A percentile compares a stretch with the other conserved stretches of the same genome.
Evolutionary conservation across 2,113 vertebrate genomes (phyloP).

Genomic region (Eubucco bourcierii): DNA sequence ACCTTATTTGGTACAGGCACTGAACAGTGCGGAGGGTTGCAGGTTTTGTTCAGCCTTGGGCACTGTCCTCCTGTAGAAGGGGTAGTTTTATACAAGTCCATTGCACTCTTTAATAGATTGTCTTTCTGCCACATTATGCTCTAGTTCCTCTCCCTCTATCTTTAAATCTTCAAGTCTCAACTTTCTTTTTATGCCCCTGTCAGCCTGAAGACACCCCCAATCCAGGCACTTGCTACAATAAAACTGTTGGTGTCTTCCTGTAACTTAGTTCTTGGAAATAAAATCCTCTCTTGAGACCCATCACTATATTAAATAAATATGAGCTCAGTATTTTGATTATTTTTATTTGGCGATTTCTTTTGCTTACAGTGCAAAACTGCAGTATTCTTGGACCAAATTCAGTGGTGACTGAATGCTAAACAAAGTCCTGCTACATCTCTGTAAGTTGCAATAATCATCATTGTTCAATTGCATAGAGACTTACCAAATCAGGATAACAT

Average conservation of each 20-base stretch:
- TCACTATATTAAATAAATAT: conserved; percentile 5
- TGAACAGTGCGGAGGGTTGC: background rate
- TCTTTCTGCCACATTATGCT: background rate
- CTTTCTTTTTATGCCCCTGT: conserved; percentile 8
- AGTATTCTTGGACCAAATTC: background rate
- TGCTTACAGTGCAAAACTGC: background rate
- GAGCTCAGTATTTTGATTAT: background rate
- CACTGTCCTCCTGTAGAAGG: background rate
- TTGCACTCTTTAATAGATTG: conserved; percentile 45
- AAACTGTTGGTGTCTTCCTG: background rate
- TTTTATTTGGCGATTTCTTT: conserved; percentile 22
- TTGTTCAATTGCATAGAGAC: background rate
- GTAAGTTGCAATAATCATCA: background rate
- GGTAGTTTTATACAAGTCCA: conserved; percentile 39
- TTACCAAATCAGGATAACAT: background rate
- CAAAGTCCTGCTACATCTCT: background rate
- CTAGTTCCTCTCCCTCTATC: conserved; percentile 22
- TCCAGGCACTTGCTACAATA: background rate
- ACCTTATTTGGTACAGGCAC: background rate
- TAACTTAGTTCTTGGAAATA: background rate
- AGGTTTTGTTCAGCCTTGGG: conserved; percentile 40
- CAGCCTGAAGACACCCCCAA: background rate
- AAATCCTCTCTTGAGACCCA: background rate
- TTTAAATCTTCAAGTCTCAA: conserved; percentile 15
- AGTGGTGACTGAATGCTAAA: background rate